These are phyloP conservation scores for Spatulosminthurus flaviceps DNA, from an alignment of 2,888 invertebrate species.

Conservation along the genomic window DNA sequence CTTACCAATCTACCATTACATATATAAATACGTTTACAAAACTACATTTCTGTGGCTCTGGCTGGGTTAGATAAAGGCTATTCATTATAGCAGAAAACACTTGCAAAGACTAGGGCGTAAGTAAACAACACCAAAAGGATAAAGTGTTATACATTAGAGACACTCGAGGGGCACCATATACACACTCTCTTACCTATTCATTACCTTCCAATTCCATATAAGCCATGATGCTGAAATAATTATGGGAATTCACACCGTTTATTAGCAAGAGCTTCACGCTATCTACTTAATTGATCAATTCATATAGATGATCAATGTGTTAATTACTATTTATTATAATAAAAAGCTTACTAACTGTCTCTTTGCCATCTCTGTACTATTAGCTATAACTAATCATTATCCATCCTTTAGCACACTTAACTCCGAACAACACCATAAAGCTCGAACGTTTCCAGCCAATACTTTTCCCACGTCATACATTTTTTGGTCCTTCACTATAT, in stretches of 20 bases:
- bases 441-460: background rate
- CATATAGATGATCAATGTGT: slow-evolving; percentile 21
- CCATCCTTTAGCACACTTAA: background rate
- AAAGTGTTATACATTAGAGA: background rate
- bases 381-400: background rate
- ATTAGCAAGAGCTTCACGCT: slow-evolving; percentile 21
- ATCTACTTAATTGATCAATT: slow-evolving; percentile 12
- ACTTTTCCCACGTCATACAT: background rate
- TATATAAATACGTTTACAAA: too few relatives aligned
- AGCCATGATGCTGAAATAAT: background rate
- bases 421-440: background rate
- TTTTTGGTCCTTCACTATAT: too few relatives aligned
- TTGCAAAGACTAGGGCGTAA: background rate
- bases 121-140: slow-evolving; percentile 7
- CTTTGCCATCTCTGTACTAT: background rate
- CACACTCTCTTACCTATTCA: background rate
- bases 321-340: slow-evolving; percentile 27
- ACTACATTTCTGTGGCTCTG: too few relatives aligned
- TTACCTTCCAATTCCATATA: background rate
- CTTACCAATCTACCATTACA: too few relatives aligned
- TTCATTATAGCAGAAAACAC: background rate
- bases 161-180: background rate
- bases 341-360: slow-evolving; percentile 1
- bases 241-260: slow-evolving; percentile 4
- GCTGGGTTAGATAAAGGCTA: background rate